Evolutionary conservation across 2,797 vertebrate species (phyloP).

Genomic region (Ciconia nigra): DNA sequence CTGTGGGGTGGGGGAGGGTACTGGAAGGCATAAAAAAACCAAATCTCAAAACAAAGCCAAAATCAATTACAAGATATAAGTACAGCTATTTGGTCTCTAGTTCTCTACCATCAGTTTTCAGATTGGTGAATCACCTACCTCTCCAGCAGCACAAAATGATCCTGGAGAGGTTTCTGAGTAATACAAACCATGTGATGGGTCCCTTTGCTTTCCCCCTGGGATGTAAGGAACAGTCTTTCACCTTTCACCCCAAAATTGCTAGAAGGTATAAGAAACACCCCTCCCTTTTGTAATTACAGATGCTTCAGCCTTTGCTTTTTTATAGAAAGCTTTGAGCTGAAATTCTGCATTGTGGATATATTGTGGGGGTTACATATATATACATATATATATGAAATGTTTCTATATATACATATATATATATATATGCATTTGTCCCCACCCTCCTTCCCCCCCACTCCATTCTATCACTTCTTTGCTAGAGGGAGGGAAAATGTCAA

Average conservation of each 20-base stretch:
- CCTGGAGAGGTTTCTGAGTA: background rate
- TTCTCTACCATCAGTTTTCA: conserved; percentile 4
- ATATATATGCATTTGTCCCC: background rate
- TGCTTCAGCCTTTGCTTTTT: background rate
- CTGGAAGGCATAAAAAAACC: background rate
- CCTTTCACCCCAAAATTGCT: background rate
- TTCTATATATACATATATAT: background rate
- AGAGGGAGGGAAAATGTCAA: background rate
- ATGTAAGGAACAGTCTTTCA: background rate
- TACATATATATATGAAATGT: background rate
- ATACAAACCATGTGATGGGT: background rate
- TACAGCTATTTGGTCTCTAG: conserved; percentile 28
- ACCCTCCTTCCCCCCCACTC: background rate
- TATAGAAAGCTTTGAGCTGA: background rate
- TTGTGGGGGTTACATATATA: background rate
- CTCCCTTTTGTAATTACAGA: background rate
- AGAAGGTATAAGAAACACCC: background rate
- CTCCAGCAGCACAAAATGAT: background rate
- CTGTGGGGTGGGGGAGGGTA: background rate
- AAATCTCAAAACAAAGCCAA: conserved; percentile 29
- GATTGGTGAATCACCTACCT: conserved; percentile 11
- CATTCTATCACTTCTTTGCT: background rate
- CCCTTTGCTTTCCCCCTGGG: background rate
- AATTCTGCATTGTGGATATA: background rate
- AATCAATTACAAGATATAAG: conserved; percentile 23